Evolutionary conservation across 92 coral and sea anemone genomes (phyloP), one percentile per base, ranked within the genome.

Genomic region (Galaxea fascicularis): DNA sequence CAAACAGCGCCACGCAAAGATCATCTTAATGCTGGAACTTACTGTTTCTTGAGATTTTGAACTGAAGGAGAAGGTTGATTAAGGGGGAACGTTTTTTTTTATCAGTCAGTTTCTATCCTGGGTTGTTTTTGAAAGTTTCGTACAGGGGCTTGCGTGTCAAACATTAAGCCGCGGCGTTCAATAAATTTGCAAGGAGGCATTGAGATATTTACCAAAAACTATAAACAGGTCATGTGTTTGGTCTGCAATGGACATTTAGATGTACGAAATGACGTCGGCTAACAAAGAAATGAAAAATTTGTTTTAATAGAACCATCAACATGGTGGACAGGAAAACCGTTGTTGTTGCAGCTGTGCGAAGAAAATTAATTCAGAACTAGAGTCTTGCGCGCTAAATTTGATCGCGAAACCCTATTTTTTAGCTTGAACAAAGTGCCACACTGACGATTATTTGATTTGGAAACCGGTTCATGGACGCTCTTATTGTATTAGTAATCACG

Each of bases 261-360:
- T 22, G 52, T 51, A 51, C 53, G 66, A 29, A 30, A 29, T 67
- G 84, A 46, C 84, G 52, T 10, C 24, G n/a, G 47, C 20, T 79
- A 15, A 4, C 74, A 65, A 67, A 27, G 73, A 29, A 31, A 30
- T 28, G 24, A 45, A 65, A 79, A 49, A 45, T 17, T 45, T 16
- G 7, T 10, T 59, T 39, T 45, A 78, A 64, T 25, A 44, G 13
- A 8, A 53, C 28, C 52, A 22, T 59, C 82, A 17, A 10, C 68
- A 59, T 77, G 71, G 35, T 28, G 35, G 71, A 31, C 70, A 31
- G 39, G n/a, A 30, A 54, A 30, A 54, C 52, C 28, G 79, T 76
- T 59, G 52, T 58, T 76, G 57, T 24, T 22, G 69, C 56, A 77
- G 57, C 82, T 77, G 82, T 16, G 8, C 58, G 62, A 25, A 62